Evolutionary conservation across 2,797 vertebrate species (phyloP).

Genomic region (Falco naumanni): DNA sequence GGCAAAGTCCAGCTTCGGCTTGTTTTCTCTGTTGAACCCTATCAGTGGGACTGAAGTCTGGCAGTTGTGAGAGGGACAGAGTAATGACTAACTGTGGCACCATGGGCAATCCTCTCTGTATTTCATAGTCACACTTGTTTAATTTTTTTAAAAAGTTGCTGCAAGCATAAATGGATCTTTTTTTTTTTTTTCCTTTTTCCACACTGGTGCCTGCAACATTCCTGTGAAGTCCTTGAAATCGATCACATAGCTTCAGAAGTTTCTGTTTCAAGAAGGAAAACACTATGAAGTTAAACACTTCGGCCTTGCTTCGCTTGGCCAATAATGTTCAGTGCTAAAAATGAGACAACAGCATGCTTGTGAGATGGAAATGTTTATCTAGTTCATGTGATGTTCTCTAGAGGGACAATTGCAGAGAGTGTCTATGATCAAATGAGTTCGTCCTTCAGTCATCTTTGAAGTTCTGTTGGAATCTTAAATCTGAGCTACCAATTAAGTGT

Average conservation of each 20-base stretch:
- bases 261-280: background rate
- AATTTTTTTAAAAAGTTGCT: background rate
- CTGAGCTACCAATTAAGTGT: background rate
- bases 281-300: background rate
- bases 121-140: background rate
- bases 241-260: background rate
- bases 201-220: background rate
- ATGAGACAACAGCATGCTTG: background rate
- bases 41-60: background rate
- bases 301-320: background rate
- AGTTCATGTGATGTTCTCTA: background rate
- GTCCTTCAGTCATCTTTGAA: background rate
- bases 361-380: background rate
- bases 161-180: background rate
- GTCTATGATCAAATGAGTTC: accelerated
- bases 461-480: background rate
- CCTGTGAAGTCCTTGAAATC: background rate
- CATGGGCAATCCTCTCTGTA: background rate
- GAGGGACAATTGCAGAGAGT: background rate
- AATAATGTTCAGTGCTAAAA: background rate
- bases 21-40: background rate
- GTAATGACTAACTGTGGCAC: background rate
- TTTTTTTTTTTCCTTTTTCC: background rate
- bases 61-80: background rate
- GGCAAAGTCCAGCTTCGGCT: background rate